Evolutionary conservation across 1,140 invertebrate genomes (phyloP).

Genomic region (Brachionus asplanchnoidis): DNA sequence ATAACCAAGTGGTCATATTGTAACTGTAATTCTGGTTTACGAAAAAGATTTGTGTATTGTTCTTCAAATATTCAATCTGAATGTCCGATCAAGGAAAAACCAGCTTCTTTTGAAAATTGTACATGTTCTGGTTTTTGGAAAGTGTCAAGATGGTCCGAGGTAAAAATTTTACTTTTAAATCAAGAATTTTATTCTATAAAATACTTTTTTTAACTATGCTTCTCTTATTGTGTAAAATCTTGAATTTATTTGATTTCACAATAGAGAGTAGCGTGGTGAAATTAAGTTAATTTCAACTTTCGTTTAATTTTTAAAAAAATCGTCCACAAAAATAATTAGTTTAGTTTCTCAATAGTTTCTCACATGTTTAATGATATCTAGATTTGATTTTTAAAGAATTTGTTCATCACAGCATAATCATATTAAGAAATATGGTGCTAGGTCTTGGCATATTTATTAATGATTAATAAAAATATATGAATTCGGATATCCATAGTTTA

Average conservation of each 20-base stretch:
- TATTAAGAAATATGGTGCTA: too few species aligned
- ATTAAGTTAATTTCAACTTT: not conserved
- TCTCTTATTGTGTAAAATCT: slow-evolving; percentile 42
- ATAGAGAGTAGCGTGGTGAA: slow-evolving; percentile 39
- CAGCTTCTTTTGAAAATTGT: not conserved
- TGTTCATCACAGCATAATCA: too few species aligned
- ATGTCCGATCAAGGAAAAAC: not conserved
- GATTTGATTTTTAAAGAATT: too few species aligned
- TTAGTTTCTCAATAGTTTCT: too few species aligned
- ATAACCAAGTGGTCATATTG: slow-evolving; percentile 9
- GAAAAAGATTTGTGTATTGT: slow-evolving; percentile 7
- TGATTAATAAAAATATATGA: too few species aligned
- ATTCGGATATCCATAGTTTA: too few species aligned
- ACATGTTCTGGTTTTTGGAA: slow-evolving; percentile 10
- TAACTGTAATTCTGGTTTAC: slow-evolving; percentile 1
- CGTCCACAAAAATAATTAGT: not conserved
- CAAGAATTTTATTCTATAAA: not conserved
- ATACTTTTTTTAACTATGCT: not conserved
- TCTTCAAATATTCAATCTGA: not conserved
- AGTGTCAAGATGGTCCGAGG: slow-evolving; percentile 13
- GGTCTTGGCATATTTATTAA: too few species aligned
- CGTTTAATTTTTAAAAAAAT: not conserved
- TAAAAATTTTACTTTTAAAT: not conserved
- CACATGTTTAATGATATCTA: too few species aligned
- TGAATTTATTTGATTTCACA: slow-evolving; percentile 34